Evolutionary conservation across 37 sponge, comb jelly and placozoan genomes (phyloP).

Genomic region (Petrosia ficiformis): DNA sequence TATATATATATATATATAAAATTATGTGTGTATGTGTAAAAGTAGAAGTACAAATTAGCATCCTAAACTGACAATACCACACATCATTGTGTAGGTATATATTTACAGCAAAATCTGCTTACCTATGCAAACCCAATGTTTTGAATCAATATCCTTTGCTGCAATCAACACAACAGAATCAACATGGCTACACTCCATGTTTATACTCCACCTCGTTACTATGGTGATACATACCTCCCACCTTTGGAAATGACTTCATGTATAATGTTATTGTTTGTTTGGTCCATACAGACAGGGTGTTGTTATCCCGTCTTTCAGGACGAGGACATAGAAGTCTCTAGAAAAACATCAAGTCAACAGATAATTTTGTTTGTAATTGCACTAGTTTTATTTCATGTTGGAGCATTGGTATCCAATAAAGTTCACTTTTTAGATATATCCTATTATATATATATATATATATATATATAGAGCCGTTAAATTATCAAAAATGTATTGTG

Average conservation of each 20-base stretch:
- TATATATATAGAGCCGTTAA: too few relatives aligned
- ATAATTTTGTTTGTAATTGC: slow-evolving; percentile 54
- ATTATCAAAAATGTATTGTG: too few relatives aligned
- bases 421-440: neutral
- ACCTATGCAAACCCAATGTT: slow-evolving; percentile 52
- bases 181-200: slow-evolving; percentile 59
- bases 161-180: slow-evolving; percentile 20
- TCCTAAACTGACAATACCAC: neutral
- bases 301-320: too few relatives aligned
- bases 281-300: too few relatives aligned
- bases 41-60: neutral
- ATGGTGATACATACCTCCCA: too few relatives aligned
- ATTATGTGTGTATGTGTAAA: neutral
- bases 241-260: too few relatives aligned
- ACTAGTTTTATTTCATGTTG: slow-evolving; percentile 69
- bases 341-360: slow-evolving; percentile 13
- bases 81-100: neutral
- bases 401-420: slow-evolving; percentile 71
- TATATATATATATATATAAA: neutral
- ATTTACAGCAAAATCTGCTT: too few relatives aligned
- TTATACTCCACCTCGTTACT: too few relatives aligned
- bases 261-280: too few relatives aligned
- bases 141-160: slow-evolving; percentile 8
- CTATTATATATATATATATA: too few relatives aligned
- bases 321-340: too few relatives aligned